Evolutionary conservation across 2,888 invertebrate genomes (phyloP).

Genomic region (Leucophenga montana): DNA sequence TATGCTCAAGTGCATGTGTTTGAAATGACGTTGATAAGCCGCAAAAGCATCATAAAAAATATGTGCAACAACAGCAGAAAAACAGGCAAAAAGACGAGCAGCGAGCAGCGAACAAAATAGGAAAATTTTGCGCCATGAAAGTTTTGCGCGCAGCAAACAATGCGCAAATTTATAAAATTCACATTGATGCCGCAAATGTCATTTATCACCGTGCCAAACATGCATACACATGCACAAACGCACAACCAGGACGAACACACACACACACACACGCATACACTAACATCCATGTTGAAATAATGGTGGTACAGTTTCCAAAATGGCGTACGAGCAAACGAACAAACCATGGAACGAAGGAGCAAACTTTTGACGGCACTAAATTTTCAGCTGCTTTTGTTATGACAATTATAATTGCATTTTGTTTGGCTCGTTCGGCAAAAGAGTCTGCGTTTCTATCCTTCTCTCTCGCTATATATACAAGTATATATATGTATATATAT

Average conservation of each 20-base stretch:
- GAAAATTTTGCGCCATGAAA: background rate
- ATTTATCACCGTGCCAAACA: slow-evolving; percentile 62
- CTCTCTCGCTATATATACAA: no score
- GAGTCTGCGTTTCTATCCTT: background rate
- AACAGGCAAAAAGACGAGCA: background rate
- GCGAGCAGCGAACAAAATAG: background rate
- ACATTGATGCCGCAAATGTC: slow-evolving; percentile 65
- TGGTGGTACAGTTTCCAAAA: slow-evolving; percentile 14
- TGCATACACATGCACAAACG: slow-evolving; percentile 37
- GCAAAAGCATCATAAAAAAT: slow-evolving; percentile 66
- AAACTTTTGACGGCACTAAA: slow-evolving; percentile 62
- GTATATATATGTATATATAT: no score
- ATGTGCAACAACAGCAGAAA: slow-evolving; percentile 49
- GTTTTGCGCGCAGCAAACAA: slow-evolving; percentile 51
- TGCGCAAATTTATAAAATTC: slow-evolving; percentile 66
- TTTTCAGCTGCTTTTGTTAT: slow-evolving; percentile 65
- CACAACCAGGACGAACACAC: no score
- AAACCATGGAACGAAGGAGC: slow-evolving; percentile 35
- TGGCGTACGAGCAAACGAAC: no score
- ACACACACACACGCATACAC: background rate
- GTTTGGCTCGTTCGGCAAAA: slow-evolving; percentile 1
- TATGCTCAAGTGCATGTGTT: slow-evolving; percentile 56
- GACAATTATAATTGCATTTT: slow-evolving; percentile 64
- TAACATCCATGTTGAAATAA: background rate
- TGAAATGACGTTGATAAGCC: slow-evolving; percentile 62